Evolutionary conservation across 2,113 vertebrate species (phyloP).

Genomic region (Dipodomys stephensi): DNA sequence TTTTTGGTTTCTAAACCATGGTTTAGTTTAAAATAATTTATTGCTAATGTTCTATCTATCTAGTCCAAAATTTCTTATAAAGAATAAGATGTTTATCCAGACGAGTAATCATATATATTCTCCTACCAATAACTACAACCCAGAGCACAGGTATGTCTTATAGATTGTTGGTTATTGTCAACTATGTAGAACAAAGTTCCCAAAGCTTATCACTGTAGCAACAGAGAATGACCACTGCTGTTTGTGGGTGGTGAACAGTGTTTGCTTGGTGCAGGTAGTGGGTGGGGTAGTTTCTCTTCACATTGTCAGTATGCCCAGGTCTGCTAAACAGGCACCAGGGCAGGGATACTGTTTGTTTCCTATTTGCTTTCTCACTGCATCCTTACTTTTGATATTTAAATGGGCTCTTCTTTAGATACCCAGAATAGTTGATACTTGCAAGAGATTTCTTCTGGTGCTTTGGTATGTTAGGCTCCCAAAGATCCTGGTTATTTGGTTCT

Average conservation of each 20-base stretch:
- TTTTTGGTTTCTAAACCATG: background rate
- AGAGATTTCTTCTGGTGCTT: constrained; percentile 30
- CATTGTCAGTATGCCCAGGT: too few species aligned
- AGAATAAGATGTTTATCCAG: constrained; percentile 1
- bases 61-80: background rate
- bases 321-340: too few species aligned
- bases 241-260: background rate
- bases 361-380: too few species aligned
- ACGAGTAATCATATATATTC: background rate
- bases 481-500: background rate
- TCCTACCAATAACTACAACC: background rate
- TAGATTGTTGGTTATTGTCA: background rate
- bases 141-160: background rate
- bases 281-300: too few species aligned
- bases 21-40: constrained; percentile 24
- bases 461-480: background rate
- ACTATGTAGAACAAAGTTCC: background rate
- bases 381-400: background rate
- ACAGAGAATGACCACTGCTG: background rate
- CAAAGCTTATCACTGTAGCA: background rate
- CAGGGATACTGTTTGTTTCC: too few species aligned
- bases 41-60: background rate
- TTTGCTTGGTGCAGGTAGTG: too few species aligned
- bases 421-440: background rate
- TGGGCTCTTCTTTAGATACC: background rate